Conservation (phyloP, 1,140 invertebrate species). For the Bombus superbus region DNA sequence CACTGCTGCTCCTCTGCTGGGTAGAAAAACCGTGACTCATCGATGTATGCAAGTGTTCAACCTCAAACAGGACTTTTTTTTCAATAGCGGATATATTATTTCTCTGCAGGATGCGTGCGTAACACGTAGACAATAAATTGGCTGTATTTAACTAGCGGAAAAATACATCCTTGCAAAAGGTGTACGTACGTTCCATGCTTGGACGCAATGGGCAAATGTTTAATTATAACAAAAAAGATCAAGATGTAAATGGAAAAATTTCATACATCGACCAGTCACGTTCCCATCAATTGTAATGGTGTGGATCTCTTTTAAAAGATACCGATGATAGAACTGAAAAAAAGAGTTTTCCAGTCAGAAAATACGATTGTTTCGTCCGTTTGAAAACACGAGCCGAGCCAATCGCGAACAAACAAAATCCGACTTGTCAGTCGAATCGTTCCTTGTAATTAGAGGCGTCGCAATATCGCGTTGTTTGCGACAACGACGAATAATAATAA, state of each 20-base stretch:
- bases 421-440: constrained; percentile 43
- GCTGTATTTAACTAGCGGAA: neutral
- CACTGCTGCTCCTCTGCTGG: neutral
- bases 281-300: neutral
- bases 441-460: constrained; percentile 42
- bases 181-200: neutral
- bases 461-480: constrained; percentile 43
- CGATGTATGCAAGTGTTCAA: neutral
- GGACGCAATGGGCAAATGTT: neutral
- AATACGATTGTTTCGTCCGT: constrained; percentile 25
- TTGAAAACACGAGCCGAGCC: constrained; percentile 15
- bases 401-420: constrained; percentile 36
- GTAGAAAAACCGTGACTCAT: constrained; percentile 6
- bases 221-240: too few relatives aligned
- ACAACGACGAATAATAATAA: constrained; percentile 31
- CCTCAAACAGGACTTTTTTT: neutral
- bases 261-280: constrained; percentile 28
- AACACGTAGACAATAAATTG: neutral
- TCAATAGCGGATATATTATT: neutral
- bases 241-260: neutral
- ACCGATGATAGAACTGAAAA: constrained; percentile 24
- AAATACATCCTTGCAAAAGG: neutral
- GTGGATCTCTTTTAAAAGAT: constrained; percentile 10
- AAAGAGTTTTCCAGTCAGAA: constrained; percentile 8
- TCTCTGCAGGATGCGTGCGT: neutral